These are phyloP conservation scores for Notiomystis cincta DNA, from an alignment of 2,113 vertebrate species.

Conservation along the genomic window DNA sequence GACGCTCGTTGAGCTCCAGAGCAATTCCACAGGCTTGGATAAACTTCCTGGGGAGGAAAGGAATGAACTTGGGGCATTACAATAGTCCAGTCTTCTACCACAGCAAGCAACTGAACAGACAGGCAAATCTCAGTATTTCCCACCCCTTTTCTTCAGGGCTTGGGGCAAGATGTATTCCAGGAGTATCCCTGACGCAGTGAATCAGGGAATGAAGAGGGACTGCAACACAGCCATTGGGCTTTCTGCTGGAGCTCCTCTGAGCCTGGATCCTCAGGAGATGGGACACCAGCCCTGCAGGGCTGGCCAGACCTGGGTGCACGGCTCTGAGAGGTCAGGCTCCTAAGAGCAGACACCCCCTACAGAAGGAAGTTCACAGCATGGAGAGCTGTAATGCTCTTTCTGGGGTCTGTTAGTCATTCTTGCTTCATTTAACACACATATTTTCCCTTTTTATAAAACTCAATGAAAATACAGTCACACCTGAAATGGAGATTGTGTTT, in stretches of 20 bases:
- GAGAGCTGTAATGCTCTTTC: neutral
- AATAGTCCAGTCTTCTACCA: neutral
- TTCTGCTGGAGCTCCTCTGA: neutral
- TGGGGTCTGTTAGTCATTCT: neutral
- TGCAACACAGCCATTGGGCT: neutral
- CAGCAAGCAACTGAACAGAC: neutral
- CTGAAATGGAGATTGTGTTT: neutral
- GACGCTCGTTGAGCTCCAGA: conserved; percentile 90
- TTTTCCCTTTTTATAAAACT: neutral
- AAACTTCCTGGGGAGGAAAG: conserved; percentile 79
- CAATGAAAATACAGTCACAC: neutral
- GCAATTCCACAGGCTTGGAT: conserved; percentile 90
- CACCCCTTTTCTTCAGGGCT: neutral
- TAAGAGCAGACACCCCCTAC: neutral
- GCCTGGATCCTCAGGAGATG: neutral
- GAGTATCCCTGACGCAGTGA: neutral
- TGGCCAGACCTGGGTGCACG: neutral
- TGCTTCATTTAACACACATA: neutral
- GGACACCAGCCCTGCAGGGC: neutral
- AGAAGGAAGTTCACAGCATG: neutral
- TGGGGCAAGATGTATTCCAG: neutral
- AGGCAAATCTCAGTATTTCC: neutral
- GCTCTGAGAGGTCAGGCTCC: neutral
- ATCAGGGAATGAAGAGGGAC: neutral
- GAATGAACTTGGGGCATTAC: neutral